phyloP scores from a whole-genome alignment of 2,888 invertebrate species.

The Deroplatys truncata region DNA sequence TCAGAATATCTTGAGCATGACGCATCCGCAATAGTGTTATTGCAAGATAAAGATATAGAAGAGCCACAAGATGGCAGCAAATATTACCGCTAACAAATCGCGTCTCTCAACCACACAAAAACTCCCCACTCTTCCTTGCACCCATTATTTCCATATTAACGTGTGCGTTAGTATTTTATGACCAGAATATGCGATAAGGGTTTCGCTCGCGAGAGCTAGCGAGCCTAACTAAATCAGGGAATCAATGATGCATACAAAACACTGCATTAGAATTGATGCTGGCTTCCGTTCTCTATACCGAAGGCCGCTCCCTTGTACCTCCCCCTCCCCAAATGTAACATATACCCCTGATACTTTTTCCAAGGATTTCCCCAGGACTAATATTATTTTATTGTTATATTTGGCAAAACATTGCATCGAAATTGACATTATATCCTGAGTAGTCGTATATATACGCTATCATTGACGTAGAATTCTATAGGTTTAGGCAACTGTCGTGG shows the following conservation, averaged over 20 bases:
- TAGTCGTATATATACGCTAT: not conserved
- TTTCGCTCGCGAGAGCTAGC: slow-evolving; percentile 1
- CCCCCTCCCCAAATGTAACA: not conserved
- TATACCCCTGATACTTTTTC: slow-evolving; percentile 3
- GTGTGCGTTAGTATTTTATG: slow-evolving; percentile 27
- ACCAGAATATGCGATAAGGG: slow-evolving; percentile 27
- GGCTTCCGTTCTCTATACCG: not conserved
- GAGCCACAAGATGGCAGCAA: too few species aligned
- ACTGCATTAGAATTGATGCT: slow-evolving; percentile 20
- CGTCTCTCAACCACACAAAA: not conserved
- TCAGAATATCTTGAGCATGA: too few species aligned
- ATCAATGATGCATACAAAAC: slow-evolving; percentile 27
- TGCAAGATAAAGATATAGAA: too few species aligned
- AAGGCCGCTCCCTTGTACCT: not conserved
- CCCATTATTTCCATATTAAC: slow-evolving; percentile 26
- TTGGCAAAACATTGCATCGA: slow-evolving; percentile 16
- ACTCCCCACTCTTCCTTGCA: not conserved
- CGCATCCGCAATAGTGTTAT: too few species aligned
- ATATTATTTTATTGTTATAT: slow-evolving; percentile 16
- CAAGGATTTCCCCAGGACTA: not conserved
- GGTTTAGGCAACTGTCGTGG: not conserved
- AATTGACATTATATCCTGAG: slow-evolving; percentile 12
- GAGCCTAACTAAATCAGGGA: slow-evolving; percentile 24
- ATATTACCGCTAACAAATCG: too few species aligned
- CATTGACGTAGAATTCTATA: not conserved